Conservation (phyloP, 2,888 invertebrate genomes). For the Ditylenchus weischeri region DNA sequence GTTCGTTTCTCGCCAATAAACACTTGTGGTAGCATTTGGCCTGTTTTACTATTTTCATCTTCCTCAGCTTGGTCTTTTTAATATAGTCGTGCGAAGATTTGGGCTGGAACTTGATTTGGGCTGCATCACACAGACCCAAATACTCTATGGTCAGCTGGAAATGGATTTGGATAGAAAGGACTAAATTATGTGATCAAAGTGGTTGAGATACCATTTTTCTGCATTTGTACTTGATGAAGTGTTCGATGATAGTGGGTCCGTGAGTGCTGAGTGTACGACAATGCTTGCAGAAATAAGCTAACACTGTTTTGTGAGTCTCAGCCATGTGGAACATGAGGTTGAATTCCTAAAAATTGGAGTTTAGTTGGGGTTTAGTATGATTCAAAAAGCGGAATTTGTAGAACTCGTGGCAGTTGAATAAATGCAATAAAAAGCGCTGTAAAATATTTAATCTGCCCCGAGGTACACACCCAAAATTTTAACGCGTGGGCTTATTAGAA, state of each 20-base stretch:
- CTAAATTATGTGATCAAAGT: background rate
- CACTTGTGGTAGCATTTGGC: slow-evolving; percentile 1
- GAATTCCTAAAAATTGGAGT: background rate
- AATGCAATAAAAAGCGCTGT: no score
- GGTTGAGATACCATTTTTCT: background rate
- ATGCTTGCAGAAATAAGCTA: slow-evolving; percentile 14
- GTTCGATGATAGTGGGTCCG: background rate
- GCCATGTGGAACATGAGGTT: slow-evolving; percentile 13
- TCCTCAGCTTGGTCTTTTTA: background rate
- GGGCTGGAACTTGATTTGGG: slow-evolving; percentile 13
- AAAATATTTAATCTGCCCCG: no score
- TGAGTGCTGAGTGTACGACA: slow-evolving; percentile 5
- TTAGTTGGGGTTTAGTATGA: no score
- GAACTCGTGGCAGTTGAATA: no score
- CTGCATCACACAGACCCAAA: slow-evolving; percentile 11
- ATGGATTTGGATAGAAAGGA: background rate
- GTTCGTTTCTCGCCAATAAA: slow-evolving; percentile 1
- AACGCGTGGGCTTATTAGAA: no score
- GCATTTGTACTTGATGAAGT: slow-evolving; percentile 11
- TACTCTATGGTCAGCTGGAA: slow-evolving; percentile 10
- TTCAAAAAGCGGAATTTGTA: no score
- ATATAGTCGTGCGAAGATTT: background rate
- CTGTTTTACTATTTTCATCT: background rate
- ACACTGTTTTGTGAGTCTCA: slow-evolving; percentile 4
- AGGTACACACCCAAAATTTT: no score